These are phyloP conservation scores for Chloromyia formosa DNA, from an alignment of 2,888 invertebrate genomes.

Conservation along the genomic window DNA sequence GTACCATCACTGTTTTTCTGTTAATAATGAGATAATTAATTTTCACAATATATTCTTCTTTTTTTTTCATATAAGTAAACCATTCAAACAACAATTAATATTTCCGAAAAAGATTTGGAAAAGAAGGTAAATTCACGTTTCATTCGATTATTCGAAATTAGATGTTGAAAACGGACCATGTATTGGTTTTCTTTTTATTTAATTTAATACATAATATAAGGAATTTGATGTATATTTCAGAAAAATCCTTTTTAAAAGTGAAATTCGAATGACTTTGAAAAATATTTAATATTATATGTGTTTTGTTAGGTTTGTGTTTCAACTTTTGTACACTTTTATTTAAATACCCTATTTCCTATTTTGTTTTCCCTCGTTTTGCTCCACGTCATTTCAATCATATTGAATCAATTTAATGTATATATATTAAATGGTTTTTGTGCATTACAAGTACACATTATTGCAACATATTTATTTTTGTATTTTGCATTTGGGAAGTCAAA, in stretches of 20 bases:
- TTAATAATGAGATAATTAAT: slow-evolving; percentile 19
- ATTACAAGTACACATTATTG: slow-evolving; percentile 4
- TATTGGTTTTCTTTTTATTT: neutral
- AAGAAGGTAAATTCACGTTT: slow-evolving; percentile 20
- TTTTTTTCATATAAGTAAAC: slow-evolving; percentile 27
- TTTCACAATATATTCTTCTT: neutral
- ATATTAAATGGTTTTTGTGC: neutral
- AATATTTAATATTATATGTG: slow-evolving; percentile 23
- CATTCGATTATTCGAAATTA: slow-evolving; percentile 3
- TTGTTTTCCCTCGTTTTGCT: slow-evolving; percentile 10
- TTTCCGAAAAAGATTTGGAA: slow-evolving; percentile 39
- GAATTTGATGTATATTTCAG: slow-evolving; percentile 8
- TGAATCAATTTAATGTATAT: neutral
- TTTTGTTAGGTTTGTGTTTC: neutral
- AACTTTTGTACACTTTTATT: slow-evolving; percentile 7
- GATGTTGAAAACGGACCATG: slow-evolving; percentile 26
- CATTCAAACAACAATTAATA: slow-evolving; percentile 42
- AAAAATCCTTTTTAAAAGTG: slow-evolving; percentile 12
- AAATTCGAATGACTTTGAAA: slow-evolving; percentile 31
- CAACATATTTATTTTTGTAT: neutral
- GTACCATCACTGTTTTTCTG: neutral
- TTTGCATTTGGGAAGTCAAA: slow-evolving; percentile 6
- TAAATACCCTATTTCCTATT: neutral
- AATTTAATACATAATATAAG: slow-evolving; percentile 2
- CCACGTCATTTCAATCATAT: neutral